These are phyloP conservation scores for Neoniphon sammara DNA, from an alignment of 2,797 vertebrate genomes.

Conservation along the genomic window DNA sequence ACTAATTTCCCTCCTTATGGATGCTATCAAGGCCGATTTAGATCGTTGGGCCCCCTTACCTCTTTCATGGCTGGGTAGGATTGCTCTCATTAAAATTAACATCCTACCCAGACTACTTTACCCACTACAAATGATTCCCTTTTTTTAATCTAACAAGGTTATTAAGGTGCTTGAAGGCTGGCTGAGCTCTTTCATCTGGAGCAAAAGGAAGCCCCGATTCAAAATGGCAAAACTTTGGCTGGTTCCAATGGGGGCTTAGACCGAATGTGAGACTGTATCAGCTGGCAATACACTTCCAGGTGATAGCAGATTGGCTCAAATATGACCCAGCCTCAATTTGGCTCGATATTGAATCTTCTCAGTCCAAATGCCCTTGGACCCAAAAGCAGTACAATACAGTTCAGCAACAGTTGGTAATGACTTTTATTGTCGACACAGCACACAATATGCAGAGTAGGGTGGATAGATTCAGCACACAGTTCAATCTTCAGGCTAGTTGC, in stretches of 20 bases:
- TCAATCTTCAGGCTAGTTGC: too few relatives aligned
- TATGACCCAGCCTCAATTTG: background rate
- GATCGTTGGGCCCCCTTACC: background rate
- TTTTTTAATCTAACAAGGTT: conserved; percentile 6
- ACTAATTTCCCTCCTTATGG: background rate
- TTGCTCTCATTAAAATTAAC: background rate
- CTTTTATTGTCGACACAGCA: too few relatives aligned
- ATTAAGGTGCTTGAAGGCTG: conserved; percentile 29
- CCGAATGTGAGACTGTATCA: background rate
- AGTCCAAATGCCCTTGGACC: background rate
- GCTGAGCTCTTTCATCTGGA: background rate
- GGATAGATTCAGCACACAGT: too few relatives aligned
- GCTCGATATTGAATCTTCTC: conserved; percentile 2
- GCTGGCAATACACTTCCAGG: background rate
- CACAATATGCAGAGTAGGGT: too few relatives aligned
- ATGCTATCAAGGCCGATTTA: too few relatives aligned
- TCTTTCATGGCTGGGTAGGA: background rate
- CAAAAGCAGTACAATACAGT: too few relatives aligned
- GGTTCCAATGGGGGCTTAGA: background rate
- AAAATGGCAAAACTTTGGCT: background rate
- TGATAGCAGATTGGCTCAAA: too few relatives aligned
- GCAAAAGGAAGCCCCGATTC: background rate
- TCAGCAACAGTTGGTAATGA: too few relatives aligned
- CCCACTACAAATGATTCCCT: conserved; percentile 10
- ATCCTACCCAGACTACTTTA: conserved; percentile 1